Percentiles rank a stretch among this genome's conserved stretches.
phyloP scores from a whole-genome alignment of 2,888 invertebrate species.

The Glomeris marginata region DNA sequence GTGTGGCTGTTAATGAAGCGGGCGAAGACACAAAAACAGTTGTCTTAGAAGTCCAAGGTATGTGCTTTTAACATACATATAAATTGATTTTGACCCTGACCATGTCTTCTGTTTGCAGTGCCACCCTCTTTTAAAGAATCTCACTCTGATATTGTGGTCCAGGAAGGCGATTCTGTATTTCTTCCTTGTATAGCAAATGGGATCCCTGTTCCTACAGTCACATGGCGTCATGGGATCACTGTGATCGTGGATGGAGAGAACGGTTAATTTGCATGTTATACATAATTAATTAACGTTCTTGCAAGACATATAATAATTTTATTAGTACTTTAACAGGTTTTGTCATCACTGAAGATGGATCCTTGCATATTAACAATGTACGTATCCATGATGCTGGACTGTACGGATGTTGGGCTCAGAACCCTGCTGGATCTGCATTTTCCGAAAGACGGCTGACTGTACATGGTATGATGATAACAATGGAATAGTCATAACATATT shows the following conservation, averaged over 20 bases:
- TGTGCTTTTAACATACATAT: no score
- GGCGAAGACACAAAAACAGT: constrained; percentile 24
- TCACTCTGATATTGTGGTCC: background rate
- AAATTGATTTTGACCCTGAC: no score
- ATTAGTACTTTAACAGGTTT: no score
- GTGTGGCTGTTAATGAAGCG: constrained; percentile 32
- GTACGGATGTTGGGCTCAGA: constrained; percentile 32
- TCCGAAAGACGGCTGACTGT: background rate
- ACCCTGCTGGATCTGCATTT: constrained; percentile 31
- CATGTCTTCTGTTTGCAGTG: background rate
- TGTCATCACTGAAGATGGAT: background rate
- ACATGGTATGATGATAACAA: background rate
- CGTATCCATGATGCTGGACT: constrained; percentile 23
- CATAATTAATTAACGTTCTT: no score
- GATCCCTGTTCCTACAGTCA: constrained; percentile 26
- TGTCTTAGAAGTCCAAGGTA: background rate
- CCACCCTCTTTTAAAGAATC: background rate
- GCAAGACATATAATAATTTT: no score
- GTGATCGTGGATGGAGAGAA: no score
- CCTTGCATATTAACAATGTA: background rate
- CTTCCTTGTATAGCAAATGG: constrained; percentile 28
- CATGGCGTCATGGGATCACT: constrained; percentile 11
- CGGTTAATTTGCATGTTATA: no score
- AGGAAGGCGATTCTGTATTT: constrained; percentile 20
- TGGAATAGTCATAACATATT: no score